Evolutionary conservation across 1,140 invertebrate species (phyloP).

Genomic region (Alviniconcha marisindica): DNA sequence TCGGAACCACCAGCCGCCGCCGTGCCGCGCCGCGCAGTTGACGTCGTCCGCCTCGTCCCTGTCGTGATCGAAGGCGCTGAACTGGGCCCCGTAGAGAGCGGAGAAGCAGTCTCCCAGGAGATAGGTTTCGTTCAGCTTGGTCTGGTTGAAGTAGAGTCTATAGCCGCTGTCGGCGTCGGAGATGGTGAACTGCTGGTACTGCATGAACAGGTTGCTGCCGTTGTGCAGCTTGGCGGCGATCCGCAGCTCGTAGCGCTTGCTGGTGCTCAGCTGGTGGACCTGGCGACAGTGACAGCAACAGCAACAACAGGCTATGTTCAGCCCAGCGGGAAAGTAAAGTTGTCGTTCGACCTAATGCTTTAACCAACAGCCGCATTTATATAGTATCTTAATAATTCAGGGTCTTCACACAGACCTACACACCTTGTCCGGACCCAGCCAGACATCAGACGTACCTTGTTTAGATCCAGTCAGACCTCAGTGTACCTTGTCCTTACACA

Average conservation of each 20-base stretch:
- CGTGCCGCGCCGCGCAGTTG: slow-evolving; percentile 27
- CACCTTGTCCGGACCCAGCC: no score
- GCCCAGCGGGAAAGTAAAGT: background rate
- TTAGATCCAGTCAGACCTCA: no score
- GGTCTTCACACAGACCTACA: background rate
- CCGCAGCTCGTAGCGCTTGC: slow-evolving; percentile 25
- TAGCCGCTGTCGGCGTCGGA: slow-evolving; percentile 6
- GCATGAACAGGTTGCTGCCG: slow-evolving; percentile 12
- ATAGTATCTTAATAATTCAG: background rate
- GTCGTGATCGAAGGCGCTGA: slow-evolving; percentile 41
- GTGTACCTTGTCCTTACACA: no score
- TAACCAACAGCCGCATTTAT: background rate
- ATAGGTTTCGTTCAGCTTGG: background rate
- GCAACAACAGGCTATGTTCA: background rate
- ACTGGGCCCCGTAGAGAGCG: slow-evolving; percentile 21
- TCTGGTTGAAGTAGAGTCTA: slow-evolving; percentile 16
- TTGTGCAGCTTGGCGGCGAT: slow-evolving; percentile 10
- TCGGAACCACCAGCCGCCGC: slow-evolving; percentile 38
- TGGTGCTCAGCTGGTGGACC: slow-evolving; percentile 20
- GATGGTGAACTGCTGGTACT: slow-evolving; percentile 33
- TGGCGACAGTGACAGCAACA: background rate
- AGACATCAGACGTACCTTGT: no score
- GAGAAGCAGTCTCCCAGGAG: slow-evolving; percentile 30
- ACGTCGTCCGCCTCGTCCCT: slow-evolving; percentile 27
- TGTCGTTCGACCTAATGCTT: background rate